Evolutionary conservation across 2,113 vertebrate genomes (phyloP).

Genomic region (Spilogale gracilis): DNA sequence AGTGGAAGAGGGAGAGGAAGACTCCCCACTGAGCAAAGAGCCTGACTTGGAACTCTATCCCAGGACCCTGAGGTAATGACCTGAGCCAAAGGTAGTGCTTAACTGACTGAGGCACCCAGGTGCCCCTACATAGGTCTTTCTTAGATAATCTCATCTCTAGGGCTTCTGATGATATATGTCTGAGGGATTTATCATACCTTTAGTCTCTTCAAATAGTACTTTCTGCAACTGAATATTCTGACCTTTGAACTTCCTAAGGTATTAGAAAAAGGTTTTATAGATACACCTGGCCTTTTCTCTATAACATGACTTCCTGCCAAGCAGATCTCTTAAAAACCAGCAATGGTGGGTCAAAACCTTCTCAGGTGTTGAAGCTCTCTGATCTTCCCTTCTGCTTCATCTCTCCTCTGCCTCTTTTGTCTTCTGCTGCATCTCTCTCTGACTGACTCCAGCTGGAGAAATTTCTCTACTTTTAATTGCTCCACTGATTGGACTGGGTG

Average conservation of each 20-base stretch:
- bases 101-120: neutral
- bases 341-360: neutral
- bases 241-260: neutral
- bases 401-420: neutral
- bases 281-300: neutral
- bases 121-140: neutral
- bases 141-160: neutral
- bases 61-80: neutral
- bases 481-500: neutral
- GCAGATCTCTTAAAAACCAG: neutral
- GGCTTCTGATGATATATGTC: neutral
- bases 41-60: neutral
- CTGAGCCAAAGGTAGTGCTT: neutral
- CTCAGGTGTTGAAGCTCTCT: neutral
- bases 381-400: neutral
- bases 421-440: neutral
- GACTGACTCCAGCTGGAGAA: neutral
- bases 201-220: neutral
- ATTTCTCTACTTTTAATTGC: neutral
- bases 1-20: neutral
- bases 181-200: neutral
- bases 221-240: neutral
- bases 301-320: neutral
- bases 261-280: conserved; percentile 23
- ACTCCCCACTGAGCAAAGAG: neutral